Evolutionary conservation across 2,888 invertebrate genomes (phyloP), one percentile per base, ranked within the genome.

Genomic region (Hedya salicella): DNA sequence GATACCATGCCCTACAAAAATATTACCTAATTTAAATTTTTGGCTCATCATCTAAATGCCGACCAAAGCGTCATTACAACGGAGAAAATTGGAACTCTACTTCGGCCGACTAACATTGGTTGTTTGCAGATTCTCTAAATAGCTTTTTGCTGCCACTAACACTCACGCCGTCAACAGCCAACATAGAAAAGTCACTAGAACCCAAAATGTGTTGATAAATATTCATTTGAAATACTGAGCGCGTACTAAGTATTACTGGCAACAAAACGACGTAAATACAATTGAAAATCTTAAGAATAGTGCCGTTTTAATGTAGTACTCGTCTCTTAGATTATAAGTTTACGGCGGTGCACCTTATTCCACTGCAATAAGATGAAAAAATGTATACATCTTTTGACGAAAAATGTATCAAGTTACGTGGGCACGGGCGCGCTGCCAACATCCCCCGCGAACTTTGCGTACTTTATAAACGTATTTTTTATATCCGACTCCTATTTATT

Each of bases 391-490:
- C 2, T 32, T 36, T 36, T 36, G 13, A 36, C 36, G 9, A 2
- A 6, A 9, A 36, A 9, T 5, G 36, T 36, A 9, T 9, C 6
- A 36, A 36, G 44, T 54, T 36, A 8, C 32, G 36, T 32, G 49
- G 48, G 17, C 19, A 14, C 50, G 25, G 64, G 59, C 59, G 14
- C 44, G 52, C 17, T 52, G 65, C 65, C 65, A 65, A 65, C 65
- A 46, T 59, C 59, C 59, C 57, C 36, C 21, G 30, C 30, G 21
- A 56, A 56, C 46, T 53, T 52, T 65, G 59, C n/a, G 44, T 65
- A 60, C 46, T 59, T 59, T 46, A 46, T 65, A 59, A 65, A 53
- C 46, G 52, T 59, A 36, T 65, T 65, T 53, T 52, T 65, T 65
- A 50, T 50, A 46, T 17, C 17, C 44, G 57, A 46, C 17, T 52